Evolutionary conservation across 2,888 invertebrate species (phyloP).

Genomic region (Holacanthella duospinosa): DNA sequence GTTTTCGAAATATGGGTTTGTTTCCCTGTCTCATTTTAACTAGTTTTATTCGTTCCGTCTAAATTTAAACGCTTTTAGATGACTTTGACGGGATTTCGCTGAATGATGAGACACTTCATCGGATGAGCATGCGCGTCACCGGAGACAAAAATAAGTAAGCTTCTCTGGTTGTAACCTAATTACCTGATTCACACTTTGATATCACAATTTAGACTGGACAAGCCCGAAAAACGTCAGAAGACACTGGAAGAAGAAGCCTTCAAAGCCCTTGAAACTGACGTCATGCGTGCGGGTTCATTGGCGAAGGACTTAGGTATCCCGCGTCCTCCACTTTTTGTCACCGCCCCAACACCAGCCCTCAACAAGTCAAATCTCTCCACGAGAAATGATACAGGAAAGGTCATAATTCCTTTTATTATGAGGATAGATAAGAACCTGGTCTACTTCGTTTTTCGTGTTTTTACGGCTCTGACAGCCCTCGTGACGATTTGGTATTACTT

Average conservation of each 20-base stretch:
- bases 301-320: constrained; percentile 29
- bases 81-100: not conserved
- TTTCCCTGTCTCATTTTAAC: not conserved
- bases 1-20: not conserved
- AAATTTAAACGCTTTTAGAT: too few relatives aligned
- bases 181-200: too few relatives aligned
- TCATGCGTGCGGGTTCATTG: constrained; percentile 18
- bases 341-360: constrained; percentile 13
- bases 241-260: constrained; percentile 20
- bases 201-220: not conserved
- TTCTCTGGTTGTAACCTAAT: not conserved
- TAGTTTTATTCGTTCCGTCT: too few relatives aligned
- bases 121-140: not conserved
- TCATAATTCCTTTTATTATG: not conserved
- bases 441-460: not conserved
- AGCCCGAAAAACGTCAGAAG: constrained; percentile 11
- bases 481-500: constrained; percentile 28
- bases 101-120: not conserved
- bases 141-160: not conserved
- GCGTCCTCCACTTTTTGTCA: constrained; percentile 24
- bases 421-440: not conserved
- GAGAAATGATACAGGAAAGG: not conserved
- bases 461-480: constrained; percentile 1
- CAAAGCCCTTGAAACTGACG: constrained; percentile 27
- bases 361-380: not conserved